Base-by-base conservation (phyloP, 2,888 invertebrate genomes). In the Fragum whitleyi region DNA sequence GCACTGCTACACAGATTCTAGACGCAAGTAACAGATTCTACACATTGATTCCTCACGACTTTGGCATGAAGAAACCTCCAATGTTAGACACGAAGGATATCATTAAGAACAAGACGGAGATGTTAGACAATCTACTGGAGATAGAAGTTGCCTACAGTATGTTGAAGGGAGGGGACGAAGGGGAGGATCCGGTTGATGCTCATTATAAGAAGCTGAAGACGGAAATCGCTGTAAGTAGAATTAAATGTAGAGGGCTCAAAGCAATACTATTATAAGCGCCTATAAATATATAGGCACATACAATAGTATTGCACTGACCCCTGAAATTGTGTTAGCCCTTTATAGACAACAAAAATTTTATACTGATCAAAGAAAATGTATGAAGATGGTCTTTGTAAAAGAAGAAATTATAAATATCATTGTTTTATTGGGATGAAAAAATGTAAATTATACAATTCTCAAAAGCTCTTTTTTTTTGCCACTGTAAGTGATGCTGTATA, bases 21-120 rank as follows among this genome's bases (percentile, higher is more conserved):
- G 98, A 98, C 93, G 97, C 96, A 0, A 97, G 98, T 0, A 99
- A 99, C 94, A 95, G 96, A 90, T 99, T 99, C 94, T 99, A 98
- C 94, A 98, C 99, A 0, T 95, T 98, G 68, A 97, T 99, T 82
- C 99, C 99, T 0, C 99, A 99, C 93, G 96, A 97, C 90, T 99
- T 98, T 93, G 99, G 99, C 0, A 94, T 97, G 53, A 95, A 96
- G 21, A 96, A 96, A 87, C 97, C 98, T 0, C 97, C 97, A 1
- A 92, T 98, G 55, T 95, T 99, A 69, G 96, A 97, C 88, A 96
- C 96, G 26, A 92, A 95, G 6, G 97, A 97, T 67, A 95, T 96
- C 67, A 96, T 99, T 77, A 94, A 94, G 92, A 92, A 94, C 84
- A 96, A 97, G 94, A 94, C 95, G 19, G 96, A 97, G 86, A 98